Evolutionary conservation across 2,113 vertebrate species (phyloP), one percentile per base, ranked within the genome.

Genomic region (Forbesichthys papilliferus): DNA sequence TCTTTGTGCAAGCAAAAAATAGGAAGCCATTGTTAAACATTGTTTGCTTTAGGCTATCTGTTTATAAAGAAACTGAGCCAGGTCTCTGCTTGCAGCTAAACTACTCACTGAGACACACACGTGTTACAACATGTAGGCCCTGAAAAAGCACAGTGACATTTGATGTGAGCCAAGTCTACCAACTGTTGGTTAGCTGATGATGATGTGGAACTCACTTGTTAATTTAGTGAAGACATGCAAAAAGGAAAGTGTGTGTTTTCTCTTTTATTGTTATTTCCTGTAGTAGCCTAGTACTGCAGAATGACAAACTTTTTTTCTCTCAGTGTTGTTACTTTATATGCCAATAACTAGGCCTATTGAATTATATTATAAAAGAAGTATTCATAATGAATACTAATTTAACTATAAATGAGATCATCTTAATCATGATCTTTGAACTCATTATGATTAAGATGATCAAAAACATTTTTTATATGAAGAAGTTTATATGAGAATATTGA

Each of bases 171-270:
- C 0, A 66, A 48, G 52, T 72, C 64, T 20, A 66, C 64, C 53
- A 69, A 68, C 61, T 77, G 56, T 42, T 78, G 51, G 69, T 68
- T 64, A 48, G 54, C 66, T 67, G 13, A 9, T 7, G 27, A 27
- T 27, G 27, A 27, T 27, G 27, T 2, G 1, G 27, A 27, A 27
- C 27, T 27, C 27, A 16, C 3, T 16, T 49, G 51, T 71, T 57
- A 66, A 42, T 79, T 74, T 42, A 46, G 46, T 64, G 46, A 54
- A 56, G 14, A 3, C 27, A 27, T 33, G 11, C 34, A 68, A 68
- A 61, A 42, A 56, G 54, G n/a, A n/a, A 56, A 10, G 13, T 3
- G 14, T 63, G 53, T 8, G n/a, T 2, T 34, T 63, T 48, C 5
- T 27, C 42, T 66, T 42, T 48, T 3, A 14, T 51, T 67, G 64